phyloP scores from a whole-genome alignment of 2,888 invertebrate genomes.

The Tipula vernalis region DNA sequence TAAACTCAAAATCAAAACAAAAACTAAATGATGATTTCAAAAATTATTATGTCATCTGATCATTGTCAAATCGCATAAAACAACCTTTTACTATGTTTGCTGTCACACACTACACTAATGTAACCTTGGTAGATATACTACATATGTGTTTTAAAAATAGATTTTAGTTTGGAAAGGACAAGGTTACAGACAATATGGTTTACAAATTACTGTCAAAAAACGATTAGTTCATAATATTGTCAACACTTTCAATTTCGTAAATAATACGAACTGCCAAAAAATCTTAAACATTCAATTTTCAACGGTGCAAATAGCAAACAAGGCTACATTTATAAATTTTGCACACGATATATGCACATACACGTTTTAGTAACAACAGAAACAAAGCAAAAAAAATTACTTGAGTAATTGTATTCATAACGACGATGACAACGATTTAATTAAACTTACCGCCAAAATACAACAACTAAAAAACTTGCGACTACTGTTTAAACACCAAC shows the following conservation, averaged over 20 bases:
- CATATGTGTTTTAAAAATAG: not conserved
- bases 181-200: not conserved
- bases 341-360: not conserved
- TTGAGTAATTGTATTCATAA: not conserved
- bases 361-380: not conserved
- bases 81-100: not conserved
- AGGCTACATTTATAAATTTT: not conserved
- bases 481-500: not conserved
- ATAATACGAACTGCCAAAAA: not conserved
- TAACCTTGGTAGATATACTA: not conserved
- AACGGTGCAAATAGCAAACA: not conserved
- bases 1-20: not conserved
- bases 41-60: not conserved
- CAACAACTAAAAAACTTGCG: not conserved
- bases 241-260: not conserved
- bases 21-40: not conserved
- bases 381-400: not conserved
- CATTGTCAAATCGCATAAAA: not conserved
- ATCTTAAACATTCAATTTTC: not conserved
- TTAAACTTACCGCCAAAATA: not conserved
- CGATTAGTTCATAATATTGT: not conserved
- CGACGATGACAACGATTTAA: not conserved
- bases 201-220: not conserved
- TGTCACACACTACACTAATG: not conserved
- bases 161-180: not conserved